phyloP scores from a whole-genome alignment of 2,797 vertebrate species.

The Choloepus didactylus region DNA sequence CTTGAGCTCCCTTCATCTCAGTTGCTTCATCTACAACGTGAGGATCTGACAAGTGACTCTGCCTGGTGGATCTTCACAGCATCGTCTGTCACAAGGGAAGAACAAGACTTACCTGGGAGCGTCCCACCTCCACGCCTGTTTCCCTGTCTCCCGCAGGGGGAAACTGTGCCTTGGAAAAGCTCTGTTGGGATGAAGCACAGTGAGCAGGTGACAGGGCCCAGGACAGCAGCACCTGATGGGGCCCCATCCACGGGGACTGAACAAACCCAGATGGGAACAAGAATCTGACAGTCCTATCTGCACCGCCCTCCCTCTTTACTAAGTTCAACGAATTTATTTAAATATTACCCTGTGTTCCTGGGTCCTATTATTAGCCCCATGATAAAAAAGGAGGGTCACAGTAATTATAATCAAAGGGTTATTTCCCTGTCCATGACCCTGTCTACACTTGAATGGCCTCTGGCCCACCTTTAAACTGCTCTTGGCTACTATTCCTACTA shows the following conservation, averaged over 20 bases:
- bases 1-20: background rate
- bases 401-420: background rate
- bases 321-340: background rate
- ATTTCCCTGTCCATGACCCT: background rate
- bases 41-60: background rate
- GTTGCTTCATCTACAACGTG: background rate
- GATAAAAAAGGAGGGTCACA: background rate
- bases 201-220: background rate
- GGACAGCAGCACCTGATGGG: rapidly evolving
- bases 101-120: background rate
- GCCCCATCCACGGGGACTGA: background rate
- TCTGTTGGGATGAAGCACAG: background rate
- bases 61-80: background rate
- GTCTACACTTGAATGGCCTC: background rate
- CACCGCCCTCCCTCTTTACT: background rate
- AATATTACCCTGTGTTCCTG: background rate
- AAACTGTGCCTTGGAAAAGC: background rate
- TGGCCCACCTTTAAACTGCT: background rate
- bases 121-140: background rate
- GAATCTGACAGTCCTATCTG: background rate
- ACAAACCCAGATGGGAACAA: too few relatives aligned
- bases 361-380: background rate
- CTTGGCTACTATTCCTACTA: background rate
- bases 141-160: background rate
- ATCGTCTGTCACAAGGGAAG: background rate